Evolutionary conservation across 2,113 vertebrate genomes (phyloP).

Genomic region (Empidonax alnorum): DNA sequence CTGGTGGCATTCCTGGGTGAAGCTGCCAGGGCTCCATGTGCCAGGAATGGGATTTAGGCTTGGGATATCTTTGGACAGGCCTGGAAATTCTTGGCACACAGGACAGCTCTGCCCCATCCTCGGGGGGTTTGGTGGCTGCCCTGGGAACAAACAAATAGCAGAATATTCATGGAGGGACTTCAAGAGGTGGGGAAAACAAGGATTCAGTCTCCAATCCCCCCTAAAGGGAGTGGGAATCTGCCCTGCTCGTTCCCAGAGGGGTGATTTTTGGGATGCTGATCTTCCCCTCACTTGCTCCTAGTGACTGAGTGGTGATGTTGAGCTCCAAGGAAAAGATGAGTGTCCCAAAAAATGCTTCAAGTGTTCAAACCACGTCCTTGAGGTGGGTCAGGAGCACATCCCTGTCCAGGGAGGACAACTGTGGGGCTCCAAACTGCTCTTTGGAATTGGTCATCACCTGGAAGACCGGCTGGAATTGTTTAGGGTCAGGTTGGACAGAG

Average conservation of each 20-base stretch:
- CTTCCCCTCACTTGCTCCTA: neutral
- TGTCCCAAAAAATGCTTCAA: neutral
- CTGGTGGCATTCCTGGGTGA: neutral
- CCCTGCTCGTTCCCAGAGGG: neutral
- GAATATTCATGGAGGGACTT: neutral
- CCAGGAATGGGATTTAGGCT: neutral
- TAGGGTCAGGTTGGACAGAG: neutral
- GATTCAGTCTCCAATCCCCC: neutral
- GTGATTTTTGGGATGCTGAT: neutral
- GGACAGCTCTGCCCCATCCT: neutral
- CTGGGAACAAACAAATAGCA: neutral
- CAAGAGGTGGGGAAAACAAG: neutral
- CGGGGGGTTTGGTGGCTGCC: no score
- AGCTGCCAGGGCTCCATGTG: neutral
- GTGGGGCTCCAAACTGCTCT: neutral
- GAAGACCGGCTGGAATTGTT: neutral
- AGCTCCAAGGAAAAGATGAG: neutral
- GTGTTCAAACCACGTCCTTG: neutral
- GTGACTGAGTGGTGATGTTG: neutral
- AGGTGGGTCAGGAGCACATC: neutral
- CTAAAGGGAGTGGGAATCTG: neutral
- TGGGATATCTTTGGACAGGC: conserved; percentile 1
- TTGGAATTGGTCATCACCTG: neutral
- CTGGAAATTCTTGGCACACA: conserved; percentile 31
- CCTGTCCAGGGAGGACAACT: no score